Evolutionary conservation across 2,888 invertebrate genomes (phyloP).

Genomic region (Mechanitis mazaeus): DNA sequence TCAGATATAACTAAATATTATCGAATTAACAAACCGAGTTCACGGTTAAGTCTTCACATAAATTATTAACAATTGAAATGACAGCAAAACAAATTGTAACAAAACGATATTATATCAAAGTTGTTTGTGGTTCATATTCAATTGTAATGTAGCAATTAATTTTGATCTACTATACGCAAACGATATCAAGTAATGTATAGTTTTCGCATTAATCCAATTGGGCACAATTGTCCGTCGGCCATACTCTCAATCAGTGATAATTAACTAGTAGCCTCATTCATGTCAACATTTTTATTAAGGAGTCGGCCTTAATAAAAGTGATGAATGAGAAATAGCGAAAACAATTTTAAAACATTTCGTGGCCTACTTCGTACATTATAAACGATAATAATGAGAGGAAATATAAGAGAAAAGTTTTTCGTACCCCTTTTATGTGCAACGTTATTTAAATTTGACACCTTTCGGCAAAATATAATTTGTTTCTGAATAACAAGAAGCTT

Average conservation of each 20-base stretch:
- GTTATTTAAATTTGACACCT: conserved; percentile 47
- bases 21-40: no score
- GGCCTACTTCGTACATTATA: conserved; percentile 4
- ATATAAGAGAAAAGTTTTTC: neutral
- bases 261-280: conserved; percentile 16
- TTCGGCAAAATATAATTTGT: conserved; percentile 19
- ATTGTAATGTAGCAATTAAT: conserved; percentile 15
- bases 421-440: conserved; percentile 26
- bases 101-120: neutral
- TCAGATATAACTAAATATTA: no score
- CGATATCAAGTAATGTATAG: conserved; percentile 22
- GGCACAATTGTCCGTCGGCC: conserved; percentile 20
- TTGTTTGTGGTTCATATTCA: conserved; percentile 1
- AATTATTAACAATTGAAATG: neutral
- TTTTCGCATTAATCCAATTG: conserved; percentile 24
- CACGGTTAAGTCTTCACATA: no score
- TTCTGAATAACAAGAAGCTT: neutral
- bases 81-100: neutral
- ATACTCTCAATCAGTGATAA: conserved; percentile 17
- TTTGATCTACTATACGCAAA: conserved; percentile 12
- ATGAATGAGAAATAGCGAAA: conserved; percentile 15
- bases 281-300: conserved; percentile 16
- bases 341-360: conserved; percentile 9
- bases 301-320: conserved; percentile 11
- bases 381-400: neutral